A percentile compares a stretch with the other conserved stretches of the same genome.
Evolutionary conservation across 2,888 invertebrate species (phyloP).

Genomic region (Tipula helvola): DNA sequence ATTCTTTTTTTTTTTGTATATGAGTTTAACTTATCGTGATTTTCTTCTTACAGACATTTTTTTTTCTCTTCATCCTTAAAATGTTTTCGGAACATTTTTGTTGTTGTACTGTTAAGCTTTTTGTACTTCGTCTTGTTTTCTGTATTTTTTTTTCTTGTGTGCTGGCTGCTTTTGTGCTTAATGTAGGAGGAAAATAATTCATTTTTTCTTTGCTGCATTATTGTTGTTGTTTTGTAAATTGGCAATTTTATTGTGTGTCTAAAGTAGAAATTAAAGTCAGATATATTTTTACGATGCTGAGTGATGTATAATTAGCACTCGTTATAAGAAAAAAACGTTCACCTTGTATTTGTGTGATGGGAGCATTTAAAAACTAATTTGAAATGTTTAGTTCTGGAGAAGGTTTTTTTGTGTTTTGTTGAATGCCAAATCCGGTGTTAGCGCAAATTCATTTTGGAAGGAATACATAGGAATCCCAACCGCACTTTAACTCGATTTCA

Average conservation of each 20-base stretch:
- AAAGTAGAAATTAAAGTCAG: neutral
- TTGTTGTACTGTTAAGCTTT: neutral
- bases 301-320: neutral
- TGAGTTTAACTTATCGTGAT: slow-evolving; percentile 4
- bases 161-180: neutral
- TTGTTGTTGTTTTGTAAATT: neutral
- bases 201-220: neutral
- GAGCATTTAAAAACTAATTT: too few relatives aligned
- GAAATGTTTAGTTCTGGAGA: too few relatives aligned
- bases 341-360: too few relatives aligned
- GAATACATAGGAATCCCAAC: too few relatives aligned
- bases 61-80: neutral
- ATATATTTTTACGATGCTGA: neutral
- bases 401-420: too few relatives aligned
- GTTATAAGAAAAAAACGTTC: too few relatives aligned
- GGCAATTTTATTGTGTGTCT: neutral
- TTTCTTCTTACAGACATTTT: neutral
- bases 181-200: neutral
- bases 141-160: neutral
- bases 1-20: neutral
- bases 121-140: neutral
- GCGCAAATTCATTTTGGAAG: too few relatives aligned
- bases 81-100: neutral
- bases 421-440: too few relatives aligned
- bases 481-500: too few relatives aligned